Conservation (phyloP, 1,140 invertebrate genomes). For the Drosophila asahinai region DNA sequence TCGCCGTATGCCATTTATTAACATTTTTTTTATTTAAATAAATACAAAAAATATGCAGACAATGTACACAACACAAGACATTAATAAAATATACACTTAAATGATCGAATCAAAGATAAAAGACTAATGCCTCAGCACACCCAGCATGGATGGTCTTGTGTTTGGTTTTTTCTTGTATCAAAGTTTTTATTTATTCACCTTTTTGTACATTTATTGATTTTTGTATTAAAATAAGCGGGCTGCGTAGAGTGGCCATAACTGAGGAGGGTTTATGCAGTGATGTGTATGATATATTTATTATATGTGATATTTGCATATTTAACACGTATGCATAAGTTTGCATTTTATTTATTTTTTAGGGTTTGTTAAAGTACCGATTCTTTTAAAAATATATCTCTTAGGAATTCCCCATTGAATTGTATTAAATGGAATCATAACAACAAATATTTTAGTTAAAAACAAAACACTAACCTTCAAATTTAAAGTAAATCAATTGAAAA, state of each 20-base stretch:
- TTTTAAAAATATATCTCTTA: too few species aligned
- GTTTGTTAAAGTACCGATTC: too few species aligned
- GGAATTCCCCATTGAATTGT: background rate
- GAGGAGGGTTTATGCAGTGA: background rate
- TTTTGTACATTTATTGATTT: constrained; percentile 22
- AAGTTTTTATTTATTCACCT: constrained; percentile 15
- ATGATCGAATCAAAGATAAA: constrained; percentile 28
- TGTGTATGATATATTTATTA: background rate
- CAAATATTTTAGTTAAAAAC: too few species aligned
- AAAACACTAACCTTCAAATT: too few species aligned
- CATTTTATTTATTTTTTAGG: too few species aligned
- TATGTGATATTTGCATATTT: background rate
- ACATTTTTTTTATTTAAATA: constrained; percentile 18
- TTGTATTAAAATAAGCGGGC: background rate
- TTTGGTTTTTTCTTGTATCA: constrained; percentile 15
- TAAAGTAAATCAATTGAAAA: too few species aligned
- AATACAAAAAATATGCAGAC: constrained; percentile 20
- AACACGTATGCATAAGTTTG: background rate
- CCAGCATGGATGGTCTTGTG: constrained; percentile 5
- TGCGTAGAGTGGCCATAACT: background rate
- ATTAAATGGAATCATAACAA: background rate
- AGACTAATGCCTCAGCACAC: constrained; percentile 11
- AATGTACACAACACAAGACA: constrained; percentile 5
- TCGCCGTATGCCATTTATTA: constrained; percentile 22
- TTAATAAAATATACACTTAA: constrained; percentile 17